phyloP scores from a whole-genome alignment of 2,888 invertebrate genomes.

The Xestoiulus laeticollis region DNA sequence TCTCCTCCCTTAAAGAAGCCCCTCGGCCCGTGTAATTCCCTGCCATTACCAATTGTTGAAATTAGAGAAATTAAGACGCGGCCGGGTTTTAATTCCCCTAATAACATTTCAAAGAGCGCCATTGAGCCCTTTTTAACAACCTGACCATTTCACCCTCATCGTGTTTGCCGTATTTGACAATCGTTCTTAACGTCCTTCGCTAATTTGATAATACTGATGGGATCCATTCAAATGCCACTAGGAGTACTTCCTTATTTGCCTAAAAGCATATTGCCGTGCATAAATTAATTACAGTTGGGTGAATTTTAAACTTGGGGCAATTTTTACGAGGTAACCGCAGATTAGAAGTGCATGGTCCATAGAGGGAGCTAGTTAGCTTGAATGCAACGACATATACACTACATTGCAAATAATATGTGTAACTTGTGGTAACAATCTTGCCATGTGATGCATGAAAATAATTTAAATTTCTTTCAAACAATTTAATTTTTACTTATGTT shows the following conservation, averaged over 20 bases:
- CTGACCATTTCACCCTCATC: background rate
- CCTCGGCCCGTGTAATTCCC: background rate
- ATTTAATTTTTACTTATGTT: too few relatives aligned
- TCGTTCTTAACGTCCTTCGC: slow-evolving; percentile 18
- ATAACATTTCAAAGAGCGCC: background rate
- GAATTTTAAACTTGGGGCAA: background rate
- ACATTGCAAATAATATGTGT: background rate
- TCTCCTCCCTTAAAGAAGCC: background rate
- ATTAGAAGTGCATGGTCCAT: background rate
- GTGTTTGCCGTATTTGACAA: background rate
- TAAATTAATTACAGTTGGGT: slow-evolving; percentile 10
- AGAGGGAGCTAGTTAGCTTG: background rate
- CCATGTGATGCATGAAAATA: too few relatives aligned
- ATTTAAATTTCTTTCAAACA: too few relatives aligned
- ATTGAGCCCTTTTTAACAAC: background rate
- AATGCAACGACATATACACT: background rate
- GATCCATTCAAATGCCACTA: background rate
- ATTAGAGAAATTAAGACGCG: slow-evolving; percentile 23
- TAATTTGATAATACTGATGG: slow-evolving; percentile 35
- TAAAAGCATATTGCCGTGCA: background rate
- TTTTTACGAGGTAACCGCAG: background rate
- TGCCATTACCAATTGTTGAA: slow-evolving; percentile 13
- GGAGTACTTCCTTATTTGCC: background rate
- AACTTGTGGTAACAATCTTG: too few relatives aligned
- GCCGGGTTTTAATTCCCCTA: background rate